Percentiles rank a stretch among this genome's conserved stretches.
phyloP scores from a whole-genome alignment of 2,888 invertebrate species.

The Drosophila melanosoma region DNA sequence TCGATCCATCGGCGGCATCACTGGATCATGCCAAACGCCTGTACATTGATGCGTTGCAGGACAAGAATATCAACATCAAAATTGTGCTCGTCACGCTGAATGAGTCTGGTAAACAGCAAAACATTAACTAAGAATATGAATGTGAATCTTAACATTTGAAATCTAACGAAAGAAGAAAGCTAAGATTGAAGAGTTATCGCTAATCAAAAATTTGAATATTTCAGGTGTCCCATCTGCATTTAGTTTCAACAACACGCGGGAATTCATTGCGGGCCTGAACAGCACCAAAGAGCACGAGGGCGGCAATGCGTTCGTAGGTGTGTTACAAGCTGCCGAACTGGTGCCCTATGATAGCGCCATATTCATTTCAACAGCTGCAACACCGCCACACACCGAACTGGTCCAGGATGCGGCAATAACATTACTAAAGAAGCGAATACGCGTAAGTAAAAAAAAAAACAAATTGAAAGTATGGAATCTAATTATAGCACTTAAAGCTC shows the following conservation, averaged over 20 bases:
- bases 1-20: slow-evolving; percentile 83
- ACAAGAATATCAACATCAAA: slow-evolving; percentile 83
- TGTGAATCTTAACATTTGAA: not conserved
- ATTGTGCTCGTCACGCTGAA: slow-evolving; percentile 84
- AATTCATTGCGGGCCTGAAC: slow-evolving; percentile 84
- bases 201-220: not conserved
- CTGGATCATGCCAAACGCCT: slow-evolving; percentile 83
- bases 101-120: slow-evolving; percentile 80
- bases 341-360: slow-evolving; percentile 88
- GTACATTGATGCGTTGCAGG: slow-evolving; percentile 83
- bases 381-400: slow-evolving; percentile 86
- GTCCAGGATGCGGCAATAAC: slow-evolving; percentile 85
- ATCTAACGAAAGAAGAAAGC: not conserved
- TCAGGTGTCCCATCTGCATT: slow-evolving; percentile 83
- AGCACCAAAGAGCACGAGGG: slow-evolving; percentile 83
- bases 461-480: not conserved
- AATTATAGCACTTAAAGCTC: slow-evolving; percentile 1
- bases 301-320: slow-evolving; percentile 87
- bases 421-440: slow-evolving; percentile 85
- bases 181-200: not conserved
- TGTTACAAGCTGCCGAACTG: slow-evolving; percentile 87
- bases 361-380: slow-evolving; percentile 87
- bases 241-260: slow-evolving; percentile 84
- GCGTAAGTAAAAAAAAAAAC: slow-evolving; percentile 76
- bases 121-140: not conserved